Evolutionary conservation across 2,797 vertebrate genomes (phyloP).

Genomic region (Liparis tanakae): DNA sequence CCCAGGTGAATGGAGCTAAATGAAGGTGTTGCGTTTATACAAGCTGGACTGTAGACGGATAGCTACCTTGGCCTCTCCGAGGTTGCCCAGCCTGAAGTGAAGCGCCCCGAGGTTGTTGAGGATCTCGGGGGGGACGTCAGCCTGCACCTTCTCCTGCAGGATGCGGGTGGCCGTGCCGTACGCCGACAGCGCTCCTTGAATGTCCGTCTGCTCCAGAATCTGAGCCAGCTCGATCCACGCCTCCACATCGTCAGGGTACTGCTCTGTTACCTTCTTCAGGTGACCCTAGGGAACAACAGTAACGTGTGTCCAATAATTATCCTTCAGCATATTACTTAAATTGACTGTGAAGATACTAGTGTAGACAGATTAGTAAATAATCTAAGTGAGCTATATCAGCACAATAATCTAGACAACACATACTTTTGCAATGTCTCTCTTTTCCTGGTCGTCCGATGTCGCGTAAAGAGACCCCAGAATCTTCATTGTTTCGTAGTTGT

Average conservation of each 20-base stretch:
- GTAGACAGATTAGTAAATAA: not conserved
- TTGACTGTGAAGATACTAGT: not conserved
- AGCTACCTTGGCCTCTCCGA: slow-evolving; percentile 95
- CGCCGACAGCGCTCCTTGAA: slow-evolving; percentile 96
- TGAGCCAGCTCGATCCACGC: slow-evolving; percentile 99
- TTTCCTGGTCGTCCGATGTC: slow-evolving; percentile 98
- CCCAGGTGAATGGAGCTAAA: not conserved
- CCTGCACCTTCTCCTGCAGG: slow-evolving; percentile 98
- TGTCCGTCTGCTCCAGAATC: slow-evolving; percentile 98
- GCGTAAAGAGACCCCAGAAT: slow-evolving; percentile 98
- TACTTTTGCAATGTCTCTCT: slow-evolving; percentile 98
- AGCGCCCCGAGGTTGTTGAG: slow-evolving; percentile 98
- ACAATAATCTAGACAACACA: not conserved
- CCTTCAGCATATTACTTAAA: not conserved
- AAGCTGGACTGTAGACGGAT: not conserved
- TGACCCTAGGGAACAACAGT: slow-evolving; percentile 86
- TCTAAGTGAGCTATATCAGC: not conserved
- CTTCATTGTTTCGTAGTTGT: slow-evolving; percentile 99
- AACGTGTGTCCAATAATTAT: not conserved
- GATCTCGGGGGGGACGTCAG: slow-evolving; percentile 98
- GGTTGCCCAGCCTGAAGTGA: slow-evolving; percentile 97
- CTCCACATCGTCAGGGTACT: slow-evolving; percentile 98
- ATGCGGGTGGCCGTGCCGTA: slow-evolving; percentile 98
- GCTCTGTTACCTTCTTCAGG: slow-evolving; percentile 98
- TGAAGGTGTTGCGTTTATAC: not conserved